These are phyloP conservation scores for Chunga burmeisteri DNA, from an alignment of 2,113 vertebrate species.

Conservation along the genomic window DNA sequence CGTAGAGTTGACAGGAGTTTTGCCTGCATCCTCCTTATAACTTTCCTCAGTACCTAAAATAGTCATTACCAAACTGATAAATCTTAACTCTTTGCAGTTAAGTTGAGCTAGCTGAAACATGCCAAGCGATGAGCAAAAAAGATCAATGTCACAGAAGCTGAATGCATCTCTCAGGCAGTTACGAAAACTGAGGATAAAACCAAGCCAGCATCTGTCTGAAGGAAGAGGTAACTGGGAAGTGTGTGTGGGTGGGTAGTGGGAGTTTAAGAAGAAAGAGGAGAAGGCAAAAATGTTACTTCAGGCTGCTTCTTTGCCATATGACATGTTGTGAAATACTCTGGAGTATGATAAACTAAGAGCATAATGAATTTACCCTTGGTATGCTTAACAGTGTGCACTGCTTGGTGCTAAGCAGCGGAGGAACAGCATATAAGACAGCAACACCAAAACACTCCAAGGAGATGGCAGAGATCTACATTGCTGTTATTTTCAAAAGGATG, in stretches of 20 bases:
- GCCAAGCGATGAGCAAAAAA: background rate
- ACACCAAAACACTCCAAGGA: background rate
- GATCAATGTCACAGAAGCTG: background rate
- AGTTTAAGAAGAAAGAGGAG: background rate
- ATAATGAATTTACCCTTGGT: background rate
- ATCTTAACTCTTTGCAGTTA: background rate
- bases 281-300: background rate
- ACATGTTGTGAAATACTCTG: background rate
- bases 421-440: background rate
- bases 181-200: background rate
- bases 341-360: background rate
- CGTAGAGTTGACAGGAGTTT: background rate
- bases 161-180: background rate
- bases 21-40: background rate
- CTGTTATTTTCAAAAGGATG: background rate
- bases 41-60: background rate
- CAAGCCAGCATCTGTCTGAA: background rate
- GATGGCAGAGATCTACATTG: background rate
- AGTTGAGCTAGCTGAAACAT: background rate
- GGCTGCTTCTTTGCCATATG: background rate
- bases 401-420: background rate
- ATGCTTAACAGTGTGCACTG: background rate
- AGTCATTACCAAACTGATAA: background rate
- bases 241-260: fast-evolving
- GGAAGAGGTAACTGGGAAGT: background rate